phyloP scores from a whole-genome alignment of 2,888 invertebrate species.

The Watsonalla cultraria region DNA sequence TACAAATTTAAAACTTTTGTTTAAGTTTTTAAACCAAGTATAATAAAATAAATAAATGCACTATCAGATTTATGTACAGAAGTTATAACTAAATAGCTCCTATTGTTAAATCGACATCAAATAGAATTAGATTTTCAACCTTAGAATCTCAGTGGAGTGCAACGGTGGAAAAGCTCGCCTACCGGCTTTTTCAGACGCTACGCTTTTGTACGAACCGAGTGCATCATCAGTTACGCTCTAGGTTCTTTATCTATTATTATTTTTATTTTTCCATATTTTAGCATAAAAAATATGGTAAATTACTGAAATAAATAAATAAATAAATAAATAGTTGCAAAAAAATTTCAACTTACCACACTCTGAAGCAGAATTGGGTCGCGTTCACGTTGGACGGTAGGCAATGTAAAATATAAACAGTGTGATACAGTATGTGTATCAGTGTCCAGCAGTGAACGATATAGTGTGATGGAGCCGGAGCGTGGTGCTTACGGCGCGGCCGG shows the following conservation, averaged over 20 bases:
- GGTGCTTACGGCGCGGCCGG: slow-evolving; percentile 74
- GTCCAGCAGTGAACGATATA: slow-evolving; percentile 50
- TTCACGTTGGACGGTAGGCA: slow-evolving; percentile 46
- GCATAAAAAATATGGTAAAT: background rate
- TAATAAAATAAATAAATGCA: too few relatives aligned
- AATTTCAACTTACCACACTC: slow-evolving; percentile 57
- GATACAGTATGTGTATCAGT: slow-evolving; percentile 51
- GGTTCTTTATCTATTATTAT: background rate
- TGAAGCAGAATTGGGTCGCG: slow-evolving; percentile 46
- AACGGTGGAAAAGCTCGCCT: slow-evolving; percentile 54
- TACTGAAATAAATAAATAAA: slow-evolving; percentile 7
- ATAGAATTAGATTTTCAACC: slow-evolving; percentile 1
- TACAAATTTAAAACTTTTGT: too few relatives aligned
- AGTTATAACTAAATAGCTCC: too few relatives aligned
- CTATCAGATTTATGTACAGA: too few relatives aligned
- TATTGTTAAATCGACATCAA: background rate
- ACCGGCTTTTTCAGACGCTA: slow-evolving; percentile 57
- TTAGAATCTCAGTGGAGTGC: slow-evolving; percentile 25
- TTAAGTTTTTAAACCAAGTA: too few relatives aligned
- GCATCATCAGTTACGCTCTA: slow-evolving; percentile 4
- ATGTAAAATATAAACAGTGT: slow-evolving; percentile 38
- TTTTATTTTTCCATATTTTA: background rate
- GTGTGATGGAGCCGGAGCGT: slow-evolving; percentile 57
- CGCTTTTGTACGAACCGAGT: slow-evolving; percentile 25
- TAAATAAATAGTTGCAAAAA: slow-evolving; percentile 12